A percentile compares a stretch with the other conserved stretches of the same genome.
These are phyloP conservation scores for Malachius bipustulatus DNA, from an alignment of 2,888 invertebrate genomes.

Conservation along the genomic window DNA sequence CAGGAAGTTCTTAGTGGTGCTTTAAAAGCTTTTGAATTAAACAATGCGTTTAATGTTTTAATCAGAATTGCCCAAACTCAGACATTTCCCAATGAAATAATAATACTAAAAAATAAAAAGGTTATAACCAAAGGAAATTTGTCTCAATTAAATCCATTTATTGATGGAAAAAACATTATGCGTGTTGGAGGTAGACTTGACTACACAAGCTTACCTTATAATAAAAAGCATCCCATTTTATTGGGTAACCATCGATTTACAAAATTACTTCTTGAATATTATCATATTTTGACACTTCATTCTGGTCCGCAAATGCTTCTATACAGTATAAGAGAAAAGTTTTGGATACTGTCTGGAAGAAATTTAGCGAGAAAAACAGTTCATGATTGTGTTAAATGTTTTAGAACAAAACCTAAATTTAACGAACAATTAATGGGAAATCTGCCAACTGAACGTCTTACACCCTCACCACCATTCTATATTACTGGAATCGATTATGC, in stretches of 20 bases:
- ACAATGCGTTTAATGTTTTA: not conserved
- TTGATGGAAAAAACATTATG: not conserved
- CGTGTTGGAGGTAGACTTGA: slow-evolving; percentile 3
- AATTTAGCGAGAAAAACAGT: too few relatives aligned
- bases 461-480: too few relatives aligned
- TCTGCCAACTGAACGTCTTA: slow-evolving; percentile 1
- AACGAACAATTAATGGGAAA: too few relatives aligned
- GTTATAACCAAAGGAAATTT: not conserved
- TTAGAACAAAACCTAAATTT: too few relatives aligned
- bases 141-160: slow-evolving; percentile 4
- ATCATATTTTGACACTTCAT: slow-evolving; percentile 1
- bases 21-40: slow-evolving; percentile 1
- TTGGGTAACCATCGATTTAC: slow-evolving; percentile 3
- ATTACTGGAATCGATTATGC: slow-evolving; percentile 17
- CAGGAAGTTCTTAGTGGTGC: too few relatives aligned
- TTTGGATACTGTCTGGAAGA: slow-evolving; percentile 4
- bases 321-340: too few relatives aligned
- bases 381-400: too few relatives aligned
- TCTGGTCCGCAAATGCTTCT: too few relatives aligned
- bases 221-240: not conserved
- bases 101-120: slow-evolving; percentile 2
- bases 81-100: not conserved
- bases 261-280: slow-evolving; percentile 6
- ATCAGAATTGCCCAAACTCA: slow-evolving; percentile 4
- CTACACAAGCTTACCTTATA: slow-evolving; percentile 1